phyloP scores from a whole-genome alignment of 2,888 invertebrate species.

The Drosophila differens region DNA sequence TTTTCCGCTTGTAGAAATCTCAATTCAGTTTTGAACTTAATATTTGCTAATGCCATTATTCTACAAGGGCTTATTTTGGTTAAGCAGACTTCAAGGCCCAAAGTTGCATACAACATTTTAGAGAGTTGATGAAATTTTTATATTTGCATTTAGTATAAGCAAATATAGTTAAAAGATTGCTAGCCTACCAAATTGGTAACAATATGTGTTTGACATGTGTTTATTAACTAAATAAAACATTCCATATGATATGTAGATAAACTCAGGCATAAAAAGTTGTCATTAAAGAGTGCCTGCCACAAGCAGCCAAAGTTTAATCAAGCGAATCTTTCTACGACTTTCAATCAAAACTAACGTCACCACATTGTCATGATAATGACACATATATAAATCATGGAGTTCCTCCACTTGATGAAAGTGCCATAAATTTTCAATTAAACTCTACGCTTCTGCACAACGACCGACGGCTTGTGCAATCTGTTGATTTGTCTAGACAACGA shows the following conservation, averaged over 20 bases:
- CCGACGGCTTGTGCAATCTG: constrained; percentile 24
- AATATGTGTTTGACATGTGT: neutral
- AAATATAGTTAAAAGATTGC: too few relatives aligned
- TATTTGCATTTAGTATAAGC: too few relatives aligned
- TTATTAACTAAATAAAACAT: neutral
- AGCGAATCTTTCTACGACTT: neutral
- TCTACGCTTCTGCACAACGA: constrained; percentile 52
- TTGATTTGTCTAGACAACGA: constrained; percentile 49
- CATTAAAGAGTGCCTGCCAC: neutral
- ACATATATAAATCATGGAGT: constrained; percentile 18
- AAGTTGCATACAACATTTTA: neutral
- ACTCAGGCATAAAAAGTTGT: neutral
- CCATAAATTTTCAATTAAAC: constrained; percentile 79
- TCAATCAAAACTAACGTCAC: constrained; percentile 5
- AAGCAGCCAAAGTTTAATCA: neutral
- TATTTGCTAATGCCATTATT: neutral
- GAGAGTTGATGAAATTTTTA: too few relatives aligned
- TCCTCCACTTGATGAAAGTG: constrained; percentile 63
- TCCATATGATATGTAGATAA: neutral
- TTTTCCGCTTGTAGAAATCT: neutral
- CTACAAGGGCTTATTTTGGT: neutral
- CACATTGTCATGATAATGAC: constrained; percentile 10
- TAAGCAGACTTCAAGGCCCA: neutral
- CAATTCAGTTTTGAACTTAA: neutral
- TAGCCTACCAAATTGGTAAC: too few relatives aligned